Conservation (phyloP, 2,113 vertebrate species). For the Perccottus glenii region DNA sequence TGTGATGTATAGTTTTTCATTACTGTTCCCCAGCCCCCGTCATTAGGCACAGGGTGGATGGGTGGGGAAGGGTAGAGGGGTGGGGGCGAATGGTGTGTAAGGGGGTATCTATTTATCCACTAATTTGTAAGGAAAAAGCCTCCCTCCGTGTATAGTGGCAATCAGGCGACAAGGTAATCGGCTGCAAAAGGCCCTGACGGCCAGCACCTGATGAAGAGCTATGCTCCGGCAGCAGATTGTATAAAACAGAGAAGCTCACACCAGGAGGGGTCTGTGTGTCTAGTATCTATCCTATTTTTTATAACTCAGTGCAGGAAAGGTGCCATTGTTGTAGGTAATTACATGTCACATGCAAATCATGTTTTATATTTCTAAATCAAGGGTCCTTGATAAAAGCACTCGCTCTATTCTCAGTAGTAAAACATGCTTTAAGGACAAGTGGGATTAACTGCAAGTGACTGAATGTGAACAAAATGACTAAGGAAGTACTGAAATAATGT, state of each 20-base stretch:
- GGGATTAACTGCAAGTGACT: conserved; percentile 6
- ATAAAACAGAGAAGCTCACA: conserved; percentile 18
- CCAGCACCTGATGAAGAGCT: conserved; percentile 98
- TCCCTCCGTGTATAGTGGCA: conserved; percentile 90
- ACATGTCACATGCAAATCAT: conserved; percentile 32
- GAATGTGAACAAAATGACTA: conserved; percentile 7
- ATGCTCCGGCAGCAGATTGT: conserved; percentile 77
- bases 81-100: conserved; percentile 79
- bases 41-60: conserved; percentile 95
- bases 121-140: conserved; percentile 93
- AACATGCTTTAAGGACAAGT: conserved; percentile 11
- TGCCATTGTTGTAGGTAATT: conserved; percentile 25
- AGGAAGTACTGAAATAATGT: not conserved
- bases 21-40: conserved; percentile 94
- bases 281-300: conserved; percentile 45
- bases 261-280: conserved; percentile 11
- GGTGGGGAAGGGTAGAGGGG: conserved; percentile 86
- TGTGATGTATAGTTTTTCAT: conserved; percentile 99
- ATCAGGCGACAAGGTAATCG: conserved; percentile 98
- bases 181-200: conserved; percentile 87
- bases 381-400: conserved; percentile 20
- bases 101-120: conserved; percentile 99
- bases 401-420: conserved; percentile 5
- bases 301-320: conserved; percentile 35
- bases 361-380: conserved; percentile 16